Percentiles rank a stretch among this genome's conserved stretches.
Evolutionary conservation across 2,797 vertebrate species (phyloP).

Genomic region (Heliangelus exortis): DNA sequence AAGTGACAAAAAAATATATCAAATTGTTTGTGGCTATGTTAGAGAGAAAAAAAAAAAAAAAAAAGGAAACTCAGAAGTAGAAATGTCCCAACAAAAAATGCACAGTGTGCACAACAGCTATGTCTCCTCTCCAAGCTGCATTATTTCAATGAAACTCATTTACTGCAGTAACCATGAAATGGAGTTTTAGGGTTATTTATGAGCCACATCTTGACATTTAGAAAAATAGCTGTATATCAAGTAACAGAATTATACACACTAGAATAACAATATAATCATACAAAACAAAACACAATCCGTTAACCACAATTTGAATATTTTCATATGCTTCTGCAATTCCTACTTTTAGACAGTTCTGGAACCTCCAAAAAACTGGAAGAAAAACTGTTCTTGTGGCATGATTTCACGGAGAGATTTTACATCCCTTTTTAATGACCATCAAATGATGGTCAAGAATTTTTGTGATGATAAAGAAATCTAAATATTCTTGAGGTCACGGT

Average conservation of each 20-base stretch:
- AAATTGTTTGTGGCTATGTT: not conserved
- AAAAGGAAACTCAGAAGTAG: not conserved
- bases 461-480: not conserved
- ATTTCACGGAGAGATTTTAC: not conserved
- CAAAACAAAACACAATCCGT: conserved; percentile 26
- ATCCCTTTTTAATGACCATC: not conserved
- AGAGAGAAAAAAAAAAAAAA: not conserved
- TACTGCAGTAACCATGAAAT: conserved; percentile 1
- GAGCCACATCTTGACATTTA: conserved; percentile 52
- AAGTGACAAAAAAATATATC: not conserved
- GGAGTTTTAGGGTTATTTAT: conserved; percentile 25
- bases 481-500: not conserved
- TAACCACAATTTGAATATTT: conserved; percentile 49
- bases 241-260: conserved; percentile 34
- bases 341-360: not conserved
- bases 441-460: not conserved
- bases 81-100: conserved; percentile 34
- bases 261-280: conserved; percentile 2
- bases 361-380: not conserved
- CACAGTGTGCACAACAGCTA: not conserved
- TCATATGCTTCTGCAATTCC: not conserved
- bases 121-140: not conserved
- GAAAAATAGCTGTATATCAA: conserved; percentile 49
- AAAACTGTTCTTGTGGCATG: not conserved
- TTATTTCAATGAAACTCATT: conserved; percentile 31